Conservation (phyloP, 2,888 invertebrate species). For the Oligia latruncula region DNA sequence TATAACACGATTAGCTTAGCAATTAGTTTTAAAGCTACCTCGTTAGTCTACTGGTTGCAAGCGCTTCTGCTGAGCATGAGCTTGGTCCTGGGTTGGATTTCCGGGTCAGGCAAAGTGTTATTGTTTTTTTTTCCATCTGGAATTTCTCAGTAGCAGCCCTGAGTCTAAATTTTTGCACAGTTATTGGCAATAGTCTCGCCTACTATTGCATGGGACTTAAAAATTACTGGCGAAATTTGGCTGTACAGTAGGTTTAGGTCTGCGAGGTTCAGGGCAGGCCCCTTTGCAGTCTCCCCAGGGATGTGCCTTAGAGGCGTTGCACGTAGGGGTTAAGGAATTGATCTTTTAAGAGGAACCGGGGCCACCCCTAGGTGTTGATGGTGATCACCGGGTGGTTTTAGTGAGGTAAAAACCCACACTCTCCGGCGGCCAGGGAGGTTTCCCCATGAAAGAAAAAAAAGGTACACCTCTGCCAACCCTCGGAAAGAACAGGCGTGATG, state of each 20-base stretch:
- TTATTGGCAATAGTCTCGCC: background rate
- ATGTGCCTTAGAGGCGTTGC: too few species aligned
- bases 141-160: background rate
- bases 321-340: too few species aligned
- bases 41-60: background rate
- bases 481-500: background rate
- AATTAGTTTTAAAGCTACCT: background rate
- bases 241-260: background rate
- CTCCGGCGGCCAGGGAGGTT: too few species aligned
- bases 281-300: too few species aligned
- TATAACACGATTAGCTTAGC: background rate
- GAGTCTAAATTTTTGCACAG: background rate
- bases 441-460: too few species aligned
- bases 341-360: too few species aligned
- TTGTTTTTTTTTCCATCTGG: background rate
- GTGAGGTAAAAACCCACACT: too few species aligned
- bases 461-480: background rate
- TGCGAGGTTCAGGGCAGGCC: background rate
- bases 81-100: background rate
- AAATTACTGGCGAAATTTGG: background rate
- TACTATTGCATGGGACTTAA: too few species aligned
- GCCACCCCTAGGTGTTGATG: too few species aligned
- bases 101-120: background rate
- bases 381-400: too few species aligned
- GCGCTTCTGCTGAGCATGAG: background rate